phyloP scores from a whole-genome alignment of 2,113 vertebrate genomes.

The Nymphicus hollandicus region DNA sequence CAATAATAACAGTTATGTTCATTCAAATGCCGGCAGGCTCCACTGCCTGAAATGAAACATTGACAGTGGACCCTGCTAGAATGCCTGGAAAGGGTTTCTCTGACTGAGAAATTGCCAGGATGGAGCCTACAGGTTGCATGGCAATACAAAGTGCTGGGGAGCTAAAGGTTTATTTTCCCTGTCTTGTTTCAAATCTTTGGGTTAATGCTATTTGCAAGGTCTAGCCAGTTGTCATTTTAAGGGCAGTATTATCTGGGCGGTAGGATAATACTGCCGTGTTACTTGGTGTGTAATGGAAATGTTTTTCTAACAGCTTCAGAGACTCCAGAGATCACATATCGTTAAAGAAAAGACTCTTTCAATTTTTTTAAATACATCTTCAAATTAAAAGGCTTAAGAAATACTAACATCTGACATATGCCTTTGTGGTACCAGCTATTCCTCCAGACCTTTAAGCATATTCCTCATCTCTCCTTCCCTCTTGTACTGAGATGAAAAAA shows the following conservation, averaged over 20 bases:
- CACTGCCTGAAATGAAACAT: conserved; percentile 12
- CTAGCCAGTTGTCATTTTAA: conserved; percentile 43
- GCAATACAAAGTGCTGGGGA: background rate
- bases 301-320: conserved; percentile 33
- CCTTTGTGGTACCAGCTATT: conserved; percentile 16
- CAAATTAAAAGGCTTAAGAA: conserved; percentile 48
- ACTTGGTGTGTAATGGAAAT: background rate
- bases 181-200: background rate
- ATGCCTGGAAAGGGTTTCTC: background rate
- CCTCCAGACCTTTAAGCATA: conserved; percentile 14
- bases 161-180: background rate
- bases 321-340: conserved; percentile 3
- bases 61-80: background rate
- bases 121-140: conserved; percentile 17
- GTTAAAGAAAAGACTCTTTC: background rate
- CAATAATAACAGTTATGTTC: conserved; percentile 67
- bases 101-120: background rate
- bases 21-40: conserved; percentile 51
- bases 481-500: background rate
- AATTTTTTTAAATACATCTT: background rate
- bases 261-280: background rate
- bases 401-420: conserved; percentile 2
- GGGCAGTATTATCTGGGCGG: background rate
- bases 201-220: conserved; percentile 33
- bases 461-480: background rate